Percentiles rank a stretch among this genome's conserved stretches.
phyloP scores from a whole-genome alignment of 2,888 invertebrate species.

The Hartigia nigra region DNA sequence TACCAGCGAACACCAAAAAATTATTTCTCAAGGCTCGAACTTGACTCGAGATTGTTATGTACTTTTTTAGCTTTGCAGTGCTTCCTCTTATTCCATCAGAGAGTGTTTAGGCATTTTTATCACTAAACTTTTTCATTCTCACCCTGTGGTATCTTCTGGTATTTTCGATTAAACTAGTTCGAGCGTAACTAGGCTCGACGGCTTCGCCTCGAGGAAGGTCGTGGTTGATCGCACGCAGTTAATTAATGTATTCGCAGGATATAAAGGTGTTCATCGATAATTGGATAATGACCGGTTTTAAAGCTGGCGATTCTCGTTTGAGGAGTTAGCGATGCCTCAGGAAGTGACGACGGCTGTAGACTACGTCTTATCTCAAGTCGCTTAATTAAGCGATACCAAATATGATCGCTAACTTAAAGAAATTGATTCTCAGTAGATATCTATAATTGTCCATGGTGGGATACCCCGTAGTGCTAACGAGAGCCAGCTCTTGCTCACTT shows the following conservation, averaged over 20 bases:
- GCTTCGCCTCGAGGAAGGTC: background rate
- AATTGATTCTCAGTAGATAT: conserved; percentile 8
- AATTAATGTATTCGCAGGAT: background rate
- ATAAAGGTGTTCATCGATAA: conserved; percentile 7
- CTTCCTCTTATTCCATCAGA: background rate
- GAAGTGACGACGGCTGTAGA: background rate
- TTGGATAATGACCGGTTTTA: conserved; percentile 14
- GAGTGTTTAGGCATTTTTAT: background rate
- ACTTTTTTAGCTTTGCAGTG: background rate
- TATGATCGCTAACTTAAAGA: conserved; percentile 13
- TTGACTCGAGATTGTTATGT: background rate
- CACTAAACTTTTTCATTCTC: background rate
- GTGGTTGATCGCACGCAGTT: background rate
- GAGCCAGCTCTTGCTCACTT: conserved; percentile 17
- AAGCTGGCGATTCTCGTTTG: background rate
- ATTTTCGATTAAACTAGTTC: background rate
- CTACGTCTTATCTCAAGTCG: conserved; percentile 9
- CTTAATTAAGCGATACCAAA: conserved; percentile 28
- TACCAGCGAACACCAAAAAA: background rate
- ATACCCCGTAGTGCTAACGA: conserved; percentile 28
- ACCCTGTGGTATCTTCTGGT: background rate
- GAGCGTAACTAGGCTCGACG: background rate
- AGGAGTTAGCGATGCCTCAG: conserved; percentile 2
- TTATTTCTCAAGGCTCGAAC: background rate
- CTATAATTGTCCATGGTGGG: background rate